Conservation (phyloP, 2,888 invertebrate species). For the Hermodice carunculata region DNA sequence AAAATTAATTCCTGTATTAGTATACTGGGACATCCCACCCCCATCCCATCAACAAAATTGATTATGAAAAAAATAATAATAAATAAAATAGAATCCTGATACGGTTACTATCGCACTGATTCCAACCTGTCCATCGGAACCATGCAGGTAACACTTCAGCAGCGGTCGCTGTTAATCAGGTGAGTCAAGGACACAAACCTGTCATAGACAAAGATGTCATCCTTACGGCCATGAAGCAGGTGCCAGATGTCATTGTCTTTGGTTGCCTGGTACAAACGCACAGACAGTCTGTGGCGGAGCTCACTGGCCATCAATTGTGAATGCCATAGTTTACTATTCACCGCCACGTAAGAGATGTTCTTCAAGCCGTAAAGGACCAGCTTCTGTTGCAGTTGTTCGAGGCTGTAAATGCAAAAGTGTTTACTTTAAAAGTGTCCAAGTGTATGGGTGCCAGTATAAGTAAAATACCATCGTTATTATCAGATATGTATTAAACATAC, state of each 20-base stretch:
- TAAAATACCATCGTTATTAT: too few species aligned
- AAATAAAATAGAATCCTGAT: too few species aligned
- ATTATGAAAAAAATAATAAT: too few species aligned
- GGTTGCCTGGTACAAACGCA: conserved; percentile 60
- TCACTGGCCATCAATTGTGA: conserved; percentile 38
- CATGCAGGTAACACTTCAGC: too few species aligned
- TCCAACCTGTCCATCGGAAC: too few species aligned
- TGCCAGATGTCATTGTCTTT: conserved; percentile 49
- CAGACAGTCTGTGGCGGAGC: conserved; percentile 35
- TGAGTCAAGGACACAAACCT: conserved; percentile 55
- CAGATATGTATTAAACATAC: not conserved
- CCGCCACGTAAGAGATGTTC: conserved; percentile 54
- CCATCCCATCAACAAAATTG: too few species aligned
- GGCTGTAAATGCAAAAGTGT: conserved; percentile 40
- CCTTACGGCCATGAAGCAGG: conserved; percentile 52
- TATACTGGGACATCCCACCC: too few species aligned
- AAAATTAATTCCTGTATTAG: too few species aligned
- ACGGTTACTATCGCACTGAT: too few species aligned
- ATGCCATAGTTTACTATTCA: conserved; percentile 49
- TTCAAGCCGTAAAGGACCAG: conserved; percentile 37
- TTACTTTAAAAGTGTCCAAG: too few species aligned
- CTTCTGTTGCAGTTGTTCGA: conserved; percentile 48
- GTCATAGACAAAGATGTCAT: conserved; percentile 65
- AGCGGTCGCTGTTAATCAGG: not conserved
- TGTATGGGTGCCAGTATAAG: too few species aligned